Evolutionary conservation across 2,888 invertebrate species (phyloP).

Genomic region (Limulus polyphemus): DNA sequence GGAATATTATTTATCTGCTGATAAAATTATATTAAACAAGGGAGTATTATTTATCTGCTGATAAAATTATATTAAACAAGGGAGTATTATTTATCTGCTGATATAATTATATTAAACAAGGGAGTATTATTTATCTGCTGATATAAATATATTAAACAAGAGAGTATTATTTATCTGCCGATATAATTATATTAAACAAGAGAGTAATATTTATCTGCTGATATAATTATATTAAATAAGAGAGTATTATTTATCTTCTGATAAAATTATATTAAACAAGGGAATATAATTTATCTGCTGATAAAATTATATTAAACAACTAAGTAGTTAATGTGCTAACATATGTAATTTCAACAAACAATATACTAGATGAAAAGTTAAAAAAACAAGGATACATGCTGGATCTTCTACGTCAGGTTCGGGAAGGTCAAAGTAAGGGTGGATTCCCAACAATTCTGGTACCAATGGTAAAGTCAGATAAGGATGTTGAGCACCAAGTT

Average conservation of each 20-base stretch:
- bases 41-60: neutral
- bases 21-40: no score
- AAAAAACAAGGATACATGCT: slow-evolving; percentile 51
- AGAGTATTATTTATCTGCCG: no score
- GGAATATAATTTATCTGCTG: neutral
- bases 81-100: no score
- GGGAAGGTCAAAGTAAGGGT: slow-evolving; percentile 91
- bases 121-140: no score
- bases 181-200: no score
- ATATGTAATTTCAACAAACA: neutral
- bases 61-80: neutral
- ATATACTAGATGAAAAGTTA: neutral
- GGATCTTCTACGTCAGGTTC: slow-evolving; percentile 94
- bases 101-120: no score
- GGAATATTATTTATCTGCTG: no score
- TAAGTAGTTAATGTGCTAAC: neutral
- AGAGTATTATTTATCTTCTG: neutral
- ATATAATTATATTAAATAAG: no score
- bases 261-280: slow-evolving; percentile 5
- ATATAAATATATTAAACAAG: no score
- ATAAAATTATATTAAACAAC: neutral
- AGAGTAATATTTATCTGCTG: no score
- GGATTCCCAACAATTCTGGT: slow-evolving; percentile 74
- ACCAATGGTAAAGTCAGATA: slow-evolving; percentile 76
- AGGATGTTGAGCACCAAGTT: slow-evolving; percentile 77